Conservation (phyloP, 2,113 vertebrate genomes). For the Mohoua ochrocephala region DNA sequence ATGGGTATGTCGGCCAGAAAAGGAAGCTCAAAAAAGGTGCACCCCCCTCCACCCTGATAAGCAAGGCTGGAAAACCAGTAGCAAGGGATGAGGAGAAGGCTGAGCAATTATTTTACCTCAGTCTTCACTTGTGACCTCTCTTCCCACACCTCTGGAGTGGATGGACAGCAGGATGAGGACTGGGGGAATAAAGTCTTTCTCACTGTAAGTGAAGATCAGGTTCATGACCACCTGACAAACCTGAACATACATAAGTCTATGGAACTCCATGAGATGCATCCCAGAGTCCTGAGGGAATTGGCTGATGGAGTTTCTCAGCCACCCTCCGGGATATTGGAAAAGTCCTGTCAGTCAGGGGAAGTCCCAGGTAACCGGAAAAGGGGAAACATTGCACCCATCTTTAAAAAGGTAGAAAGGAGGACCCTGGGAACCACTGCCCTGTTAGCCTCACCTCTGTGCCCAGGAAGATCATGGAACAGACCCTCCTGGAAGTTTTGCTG, state of each 20-base stretch:
- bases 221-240: background rate
- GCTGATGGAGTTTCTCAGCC: background rate
- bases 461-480: background rate
- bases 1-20: background rate
- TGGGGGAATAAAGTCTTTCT: background rate
- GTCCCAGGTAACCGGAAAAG: background rate
- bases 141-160: background rate
- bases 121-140: background rate
- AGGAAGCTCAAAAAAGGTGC: background rate
- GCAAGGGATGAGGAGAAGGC: background rate
- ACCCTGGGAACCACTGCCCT: background rate
- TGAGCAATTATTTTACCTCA: background rate
- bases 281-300: background rate
- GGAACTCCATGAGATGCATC: background rate
- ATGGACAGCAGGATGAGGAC: background rate
- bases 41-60: background rate
- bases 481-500: background rate
- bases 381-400: background rate
- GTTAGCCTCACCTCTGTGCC: background rate
- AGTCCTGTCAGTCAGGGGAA: background rate
- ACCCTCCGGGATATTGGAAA: background rate
- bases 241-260: background rate
- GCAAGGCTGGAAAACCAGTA: background rate
- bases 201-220: background rate
- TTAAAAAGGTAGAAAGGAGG: background rate